Conservation (phyloP, 2,888 invertebrate genomes). For the Rhyacophila evoluta region DNA sequence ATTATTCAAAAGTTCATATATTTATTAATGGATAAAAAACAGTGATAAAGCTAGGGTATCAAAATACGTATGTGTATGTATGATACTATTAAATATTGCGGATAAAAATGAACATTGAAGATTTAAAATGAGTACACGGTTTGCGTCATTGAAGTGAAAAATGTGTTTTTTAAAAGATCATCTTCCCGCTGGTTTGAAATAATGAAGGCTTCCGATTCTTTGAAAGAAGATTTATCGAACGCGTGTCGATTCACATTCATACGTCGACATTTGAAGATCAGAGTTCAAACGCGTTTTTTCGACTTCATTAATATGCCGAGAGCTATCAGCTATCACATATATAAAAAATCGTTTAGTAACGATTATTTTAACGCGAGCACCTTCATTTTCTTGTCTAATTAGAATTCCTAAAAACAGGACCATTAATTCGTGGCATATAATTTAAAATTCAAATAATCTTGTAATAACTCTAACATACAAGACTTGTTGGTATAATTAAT, state of each 20-base stretch:
- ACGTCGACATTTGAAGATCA: neutral
- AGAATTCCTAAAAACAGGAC: neutral
- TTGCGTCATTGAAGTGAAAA: neutral
- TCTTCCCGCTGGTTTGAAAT: constrained; percentile 1
- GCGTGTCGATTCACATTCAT: neutral
- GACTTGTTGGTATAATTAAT: neutral
- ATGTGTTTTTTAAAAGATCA: neutral
- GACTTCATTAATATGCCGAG: neutral
- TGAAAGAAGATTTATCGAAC: neutral
- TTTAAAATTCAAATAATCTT: neutral
- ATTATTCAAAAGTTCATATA: too few relatives aligned
- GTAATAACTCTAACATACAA: neutral
- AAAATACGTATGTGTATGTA: too few relatives aligned
- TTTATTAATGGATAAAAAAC: too few relatives aligned
- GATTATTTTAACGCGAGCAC: neutral
- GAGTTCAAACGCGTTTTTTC: neutral
- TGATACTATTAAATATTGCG: too few relatives aligned
- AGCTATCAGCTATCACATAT: neutral
- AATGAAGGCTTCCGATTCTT: constrained; percentile 3
- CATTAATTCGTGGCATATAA: neutral
- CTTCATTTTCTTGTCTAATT: constrained; percentile 18
- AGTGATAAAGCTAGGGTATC: too few relatives aligned
- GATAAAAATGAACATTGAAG: neutral
- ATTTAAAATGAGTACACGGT: neutral
- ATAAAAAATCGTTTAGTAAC: neutral